phyloP scores from a whole-genome alignment of 2,797 vertebrate genomes.

The Platyrinchus mystaceus region DNA sequence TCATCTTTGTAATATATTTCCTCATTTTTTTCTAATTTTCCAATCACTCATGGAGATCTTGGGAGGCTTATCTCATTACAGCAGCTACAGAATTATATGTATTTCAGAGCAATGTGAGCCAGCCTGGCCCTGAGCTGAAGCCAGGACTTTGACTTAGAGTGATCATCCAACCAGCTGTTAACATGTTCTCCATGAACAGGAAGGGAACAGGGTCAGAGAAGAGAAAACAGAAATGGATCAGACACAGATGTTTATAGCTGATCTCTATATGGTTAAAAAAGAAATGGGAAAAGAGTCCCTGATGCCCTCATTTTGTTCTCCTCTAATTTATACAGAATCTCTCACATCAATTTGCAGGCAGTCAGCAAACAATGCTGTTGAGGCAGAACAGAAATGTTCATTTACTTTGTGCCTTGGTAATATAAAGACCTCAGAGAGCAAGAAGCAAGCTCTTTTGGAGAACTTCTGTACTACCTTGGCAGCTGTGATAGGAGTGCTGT shows the following conservation, averaged over 20 bases:
- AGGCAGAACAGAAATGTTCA: not conserved
- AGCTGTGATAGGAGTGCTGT: not conserved
- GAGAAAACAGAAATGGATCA: not conserved
- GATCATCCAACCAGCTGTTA: not conserved
- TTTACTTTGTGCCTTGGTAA: not conserved
- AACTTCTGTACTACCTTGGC: not conserved
- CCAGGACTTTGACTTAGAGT: not conserved
- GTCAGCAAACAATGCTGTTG: not conserved
- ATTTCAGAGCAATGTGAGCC: not conserved
- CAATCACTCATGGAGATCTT: not conserved
- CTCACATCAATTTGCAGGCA: not conserved
- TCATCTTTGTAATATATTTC: constrained; percentile 6
- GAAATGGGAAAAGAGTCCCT: not conserved
- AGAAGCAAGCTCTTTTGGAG: not conserved
- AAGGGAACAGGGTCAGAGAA: not conserved
- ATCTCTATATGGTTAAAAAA: not conserved
- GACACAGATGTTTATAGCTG: not conserved
- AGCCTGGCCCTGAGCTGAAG: not conserved
- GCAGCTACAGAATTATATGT: not conserved
- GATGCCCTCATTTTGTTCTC: not conserved
- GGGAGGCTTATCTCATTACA: not conserved
- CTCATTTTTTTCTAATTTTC: constrained; percentile 11
- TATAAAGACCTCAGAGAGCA: not conserved
- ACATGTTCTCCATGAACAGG: not conserved
- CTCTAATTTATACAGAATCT: not conserved